Base-by-base conservation (phyloP, 2,888 invertebrate genomes). In the Acholoe squamosa region DNA sequence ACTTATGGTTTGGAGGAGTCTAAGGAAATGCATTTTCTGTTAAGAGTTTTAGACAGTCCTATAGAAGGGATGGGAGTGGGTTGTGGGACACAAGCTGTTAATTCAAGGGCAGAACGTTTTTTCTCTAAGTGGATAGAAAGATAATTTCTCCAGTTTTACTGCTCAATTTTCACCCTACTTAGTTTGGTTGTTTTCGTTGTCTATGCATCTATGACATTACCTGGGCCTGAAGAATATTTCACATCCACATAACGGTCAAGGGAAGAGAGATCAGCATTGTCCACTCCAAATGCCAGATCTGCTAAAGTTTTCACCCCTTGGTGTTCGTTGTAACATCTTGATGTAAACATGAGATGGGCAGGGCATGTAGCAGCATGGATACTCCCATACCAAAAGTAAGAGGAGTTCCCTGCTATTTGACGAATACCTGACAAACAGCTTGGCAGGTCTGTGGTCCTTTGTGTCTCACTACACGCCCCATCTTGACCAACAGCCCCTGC, bases 321-420 rank as follows among this genome's bases (percentile, higher is more conserved):
- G 31, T 71, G 71, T 0, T 3, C 3, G 25, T 28, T 71, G 16
- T 28, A 71, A 28, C 71, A 71, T 3, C 28, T 28, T 5, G 71
- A 5, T 14, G 31, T 71, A 5, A 14, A 71, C n/a, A 1, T 71
- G 5, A 71, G 71, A 43, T 43, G 10, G 3, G 43, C 43, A 10
- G 43, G 43, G 71, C 71, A 25, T 25, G 3, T 25, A 5, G 71
- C 25, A 25, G 28, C 31, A 22, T 14, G 14, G 0, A 71, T 7
- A 28, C 71, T 71, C 1, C 71, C 71, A 28, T n/a, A 71, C 71
- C 71, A 71, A 28, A 71, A 71, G 28, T 71, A 71, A 3, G 71
- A 71, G 31, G 14, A 14, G 71, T 71, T 71, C 3, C 25, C 5
- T 25, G 71, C 71, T 25, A 71, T 14, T 28, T 71, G 71, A 25